A percentile compares a stretch with the other conserved stretches of the same genome.
phyloP scores from a whole-genome alignment of 1,140 invertebrate genomes.

The Campoletis sonorensis region DNA sequence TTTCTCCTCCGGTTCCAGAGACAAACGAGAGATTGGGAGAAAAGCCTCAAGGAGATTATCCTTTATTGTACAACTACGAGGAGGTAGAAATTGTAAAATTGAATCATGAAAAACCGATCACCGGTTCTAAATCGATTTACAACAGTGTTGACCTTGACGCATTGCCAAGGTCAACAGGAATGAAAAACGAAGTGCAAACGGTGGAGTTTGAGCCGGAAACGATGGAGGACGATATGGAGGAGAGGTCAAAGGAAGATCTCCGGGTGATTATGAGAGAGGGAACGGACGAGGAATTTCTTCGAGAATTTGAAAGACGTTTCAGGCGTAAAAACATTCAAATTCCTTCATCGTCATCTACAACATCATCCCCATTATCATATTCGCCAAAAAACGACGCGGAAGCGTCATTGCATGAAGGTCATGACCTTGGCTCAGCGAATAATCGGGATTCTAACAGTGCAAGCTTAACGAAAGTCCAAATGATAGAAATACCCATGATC shows the following conservation, averaged over 20 bases:
- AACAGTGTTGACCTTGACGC: slow-evolving; percentile 38
- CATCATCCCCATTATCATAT: background rate
- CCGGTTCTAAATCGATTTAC: slow-evolving; percentile 34
- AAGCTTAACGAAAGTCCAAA: background rate
- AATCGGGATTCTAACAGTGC: slow-evolving; percentile 12
- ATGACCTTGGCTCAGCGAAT: slow-evolving; percentile 11
- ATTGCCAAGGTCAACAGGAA: slow-evolving; percentile 44
- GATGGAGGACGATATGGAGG: slow-evolving; percentile 4
- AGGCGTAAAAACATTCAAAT: slow-evolving; percentile 33
- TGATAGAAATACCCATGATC: slow-evolving; percentile 52
- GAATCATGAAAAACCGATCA: slow-evolving; percentile 54
- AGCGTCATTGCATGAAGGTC: slow-evolving; percentile 36
- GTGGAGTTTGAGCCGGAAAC: slow-evolving; percentile 36
- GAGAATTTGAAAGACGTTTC: slow-evolving; percentile 66
- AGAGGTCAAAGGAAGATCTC: slow-evolving; percentile 55
- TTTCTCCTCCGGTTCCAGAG: background rate
- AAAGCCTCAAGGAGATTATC: slow-evolving; percentile 64
- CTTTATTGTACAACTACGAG: slow-evolving; percentile 64
- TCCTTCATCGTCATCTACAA: slow-evolving; percentile 16
- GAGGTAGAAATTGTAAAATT: slow-evolving; percentile 76
- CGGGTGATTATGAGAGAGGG: slow-evolving; percentile 62
- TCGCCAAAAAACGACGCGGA: background rate
- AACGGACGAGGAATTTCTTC: slow-evolving; percentile 67
- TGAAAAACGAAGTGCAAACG: slow-evolving; percentile 40
- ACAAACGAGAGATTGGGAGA: slow-evolving; percentile 53